Evolutionary conservation across 2,888 invertebrate genomes (phyloP).

Genomic region (Trisateles emortualis): DNA sequence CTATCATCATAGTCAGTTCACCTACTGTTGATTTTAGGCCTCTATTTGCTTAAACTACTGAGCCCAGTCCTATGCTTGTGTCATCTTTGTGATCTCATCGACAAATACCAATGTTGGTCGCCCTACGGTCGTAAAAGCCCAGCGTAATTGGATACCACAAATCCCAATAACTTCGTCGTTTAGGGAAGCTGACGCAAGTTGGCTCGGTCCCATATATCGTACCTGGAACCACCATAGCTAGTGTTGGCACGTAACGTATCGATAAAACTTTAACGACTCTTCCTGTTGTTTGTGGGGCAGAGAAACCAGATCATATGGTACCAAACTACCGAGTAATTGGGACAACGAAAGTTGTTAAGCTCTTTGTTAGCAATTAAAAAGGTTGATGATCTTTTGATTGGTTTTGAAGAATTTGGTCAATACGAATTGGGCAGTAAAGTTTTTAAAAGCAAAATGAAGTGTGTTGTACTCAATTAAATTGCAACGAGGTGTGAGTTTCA

Average conservation of each 20-base stretch:
- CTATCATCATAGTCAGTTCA: neutral
- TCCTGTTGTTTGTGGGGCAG: slow-evolving; percentile 64
- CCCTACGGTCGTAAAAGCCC: neutral
- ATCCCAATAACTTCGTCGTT: slow-evolving; percentile 17
- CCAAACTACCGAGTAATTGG: slow-evolving; percentile 40
- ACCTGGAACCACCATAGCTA: slow-evolving; percentile 46
- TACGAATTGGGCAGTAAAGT: too few species aligned
- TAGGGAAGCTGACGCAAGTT: slow-evolving; percentile 45
- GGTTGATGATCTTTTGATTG: neutral
- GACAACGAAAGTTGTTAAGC: slow-evolving; percentile 38
- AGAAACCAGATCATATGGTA: slow-evolving; percentile 54
- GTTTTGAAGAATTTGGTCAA: neutral
- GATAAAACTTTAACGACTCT: slow-evolving; percentile 72
- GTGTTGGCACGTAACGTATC: slow-evolving; percentile 56
- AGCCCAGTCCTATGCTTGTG: neutral
- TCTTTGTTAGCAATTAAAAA: neutral
- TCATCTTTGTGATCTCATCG: neutral
- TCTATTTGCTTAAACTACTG: neutral
- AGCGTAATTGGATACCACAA: slow-evolving; percentile 5
- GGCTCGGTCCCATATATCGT: slow-evolving; percentile 37
- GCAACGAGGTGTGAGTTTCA: too few species aligned
- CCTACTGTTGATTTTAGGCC: neutral
- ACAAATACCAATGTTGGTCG: neutral
- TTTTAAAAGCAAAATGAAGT: neutral
- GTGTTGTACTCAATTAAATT: too few species aligned